Percentiles rank a stretch among this genome's conserved stretches.
phyloP scores from a whole-genome alignment of 2,113 vertebrate species.

The Acrocephalus arundinaceus region DNA sequence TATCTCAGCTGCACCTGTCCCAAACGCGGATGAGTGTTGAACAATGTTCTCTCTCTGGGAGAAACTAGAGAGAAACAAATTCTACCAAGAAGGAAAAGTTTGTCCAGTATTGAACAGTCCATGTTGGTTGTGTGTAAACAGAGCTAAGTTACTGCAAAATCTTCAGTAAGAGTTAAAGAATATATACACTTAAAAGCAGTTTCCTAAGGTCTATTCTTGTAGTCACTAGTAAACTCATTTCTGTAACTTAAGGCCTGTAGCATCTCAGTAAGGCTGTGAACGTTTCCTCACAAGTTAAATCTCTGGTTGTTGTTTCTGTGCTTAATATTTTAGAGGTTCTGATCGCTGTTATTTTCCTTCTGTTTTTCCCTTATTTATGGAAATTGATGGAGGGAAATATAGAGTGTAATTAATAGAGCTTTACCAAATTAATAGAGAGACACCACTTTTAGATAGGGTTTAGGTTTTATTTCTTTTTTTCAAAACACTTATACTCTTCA shows the following conservation, averaged over 20 bases:
- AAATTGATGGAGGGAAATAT: background rate
- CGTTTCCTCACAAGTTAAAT: background rate
- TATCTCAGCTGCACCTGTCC: background rate
- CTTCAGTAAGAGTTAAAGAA: background rate
- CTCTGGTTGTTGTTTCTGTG: background rate
- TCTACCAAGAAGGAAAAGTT: background rate
- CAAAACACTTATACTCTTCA: background rate
- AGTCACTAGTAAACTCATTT: background rate
- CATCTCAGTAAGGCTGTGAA: background rate
- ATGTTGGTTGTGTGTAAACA: background rate
- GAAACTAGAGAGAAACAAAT: background rate
- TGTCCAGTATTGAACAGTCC: background rate
- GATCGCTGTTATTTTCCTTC: background rate
- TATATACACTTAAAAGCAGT: background rate
- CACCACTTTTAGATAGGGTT: background rate
- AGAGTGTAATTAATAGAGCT: background rate
- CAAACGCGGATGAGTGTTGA: background rate
- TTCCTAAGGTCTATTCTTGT: background rate
- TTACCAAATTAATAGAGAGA: background rate
- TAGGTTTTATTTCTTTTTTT: background rate
- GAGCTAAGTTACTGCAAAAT: background rate
- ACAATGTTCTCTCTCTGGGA: background rate
- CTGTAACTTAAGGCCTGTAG: background rate
- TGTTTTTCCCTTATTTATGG: background rate
- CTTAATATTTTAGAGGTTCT: background rate